A percentile compares a stretch with the other conserved stretches of the same genome.
Conservation (phyloP, 2,113 vertebrate species). For the Poeciliopsis turrubarensis region DNA sequence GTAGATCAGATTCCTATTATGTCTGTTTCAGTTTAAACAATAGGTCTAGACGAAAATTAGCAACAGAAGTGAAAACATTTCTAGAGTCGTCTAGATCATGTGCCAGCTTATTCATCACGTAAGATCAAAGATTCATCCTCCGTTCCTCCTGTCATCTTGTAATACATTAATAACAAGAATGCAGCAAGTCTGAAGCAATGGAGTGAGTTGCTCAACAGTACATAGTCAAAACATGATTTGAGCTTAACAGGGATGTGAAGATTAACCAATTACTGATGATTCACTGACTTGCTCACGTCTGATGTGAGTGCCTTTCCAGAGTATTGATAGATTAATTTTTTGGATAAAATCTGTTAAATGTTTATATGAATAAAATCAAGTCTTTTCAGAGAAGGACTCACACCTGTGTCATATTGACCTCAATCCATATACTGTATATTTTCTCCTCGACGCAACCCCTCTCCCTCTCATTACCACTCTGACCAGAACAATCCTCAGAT, state of each 20-base stretch:
- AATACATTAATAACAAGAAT: neutral
- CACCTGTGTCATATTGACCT: neutral
- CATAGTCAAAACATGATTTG: neutral
- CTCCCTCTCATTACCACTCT: slow-evolving; percentile 8
- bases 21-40: slow-evolving; percentile 26
- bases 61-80: slow-evolving; percentile 17
- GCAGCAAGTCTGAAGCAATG: neutral
- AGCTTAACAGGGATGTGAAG: neutral
- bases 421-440: too few relatives aligned
- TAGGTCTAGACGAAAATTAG: slow-evolving; percentile 22
- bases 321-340: too few relatives aligned
- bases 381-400: neutral
- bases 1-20: slow-evolving; percentile 38
- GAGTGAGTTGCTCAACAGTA: neutral
- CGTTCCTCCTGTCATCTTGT: neutral
- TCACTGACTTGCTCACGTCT: too few relatives aligned
- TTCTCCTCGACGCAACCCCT: neutral
- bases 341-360: too few relatives aligned
- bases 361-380: too few relatives aligned
- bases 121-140: slow-evolving; percentile 28
- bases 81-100: neutral
- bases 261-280: too few relatives aligned
- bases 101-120: slow-evolving; percentile 4
- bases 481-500: slow-evolving; percentile 22
- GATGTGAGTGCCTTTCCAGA: too few relatives aligned